These are phyloP conservation scores for Pseudonaja textilis DNA, from an alignment of 2,113 vertebrate species.

Conservation along the genomic window DNA sequence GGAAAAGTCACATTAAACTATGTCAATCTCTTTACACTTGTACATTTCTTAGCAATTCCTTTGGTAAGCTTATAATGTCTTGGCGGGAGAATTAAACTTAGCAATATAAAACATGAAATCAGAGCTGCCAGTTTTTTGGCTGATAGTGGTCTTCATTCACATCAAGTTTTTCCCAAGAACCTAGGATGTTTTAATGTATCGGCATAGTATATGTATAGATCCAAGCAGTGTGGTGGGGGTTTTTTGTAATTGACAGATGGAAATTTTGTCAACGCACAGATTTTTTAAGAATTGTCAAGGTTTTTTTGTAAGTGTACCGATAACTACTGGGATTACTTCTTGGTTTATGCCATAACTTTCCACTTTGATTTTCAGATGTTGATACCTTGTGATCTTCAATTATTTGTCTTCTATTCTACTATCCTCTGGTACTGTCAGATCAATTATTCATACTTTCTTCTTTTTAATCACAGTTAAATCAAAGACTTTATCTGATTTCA, in stretches of 20 bases:
- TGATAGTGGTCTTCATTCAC: background rate
- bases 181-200: background rate
- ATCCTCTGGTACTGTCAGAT: background rate
- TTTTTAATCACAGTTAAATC: background rate
- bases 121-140: background rate
- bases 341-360: background rate
- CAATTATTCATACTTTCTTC: background rate
- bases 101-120: background rate
- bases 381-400: background rate
- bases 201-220: background rate
- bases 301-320: background rate
- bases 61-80: background rate
- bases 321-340: background rate
- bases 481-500: background rate
- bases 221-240: background rate
- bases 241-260: background rate
- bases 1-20: background rate
- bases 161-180: background rate
- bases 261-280: background rate
- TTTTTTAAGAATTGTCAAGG: background rate
- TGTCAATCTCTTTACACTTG: background rate
- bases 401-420: background rate
- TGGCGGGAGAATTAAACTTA: background rate
- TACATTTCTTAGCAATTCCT: background rate
- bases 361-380: background rate